phyloP scores from a whole-genome alignment of 1,140 invertebrate species.

The Carposina sasakii region DNA sequence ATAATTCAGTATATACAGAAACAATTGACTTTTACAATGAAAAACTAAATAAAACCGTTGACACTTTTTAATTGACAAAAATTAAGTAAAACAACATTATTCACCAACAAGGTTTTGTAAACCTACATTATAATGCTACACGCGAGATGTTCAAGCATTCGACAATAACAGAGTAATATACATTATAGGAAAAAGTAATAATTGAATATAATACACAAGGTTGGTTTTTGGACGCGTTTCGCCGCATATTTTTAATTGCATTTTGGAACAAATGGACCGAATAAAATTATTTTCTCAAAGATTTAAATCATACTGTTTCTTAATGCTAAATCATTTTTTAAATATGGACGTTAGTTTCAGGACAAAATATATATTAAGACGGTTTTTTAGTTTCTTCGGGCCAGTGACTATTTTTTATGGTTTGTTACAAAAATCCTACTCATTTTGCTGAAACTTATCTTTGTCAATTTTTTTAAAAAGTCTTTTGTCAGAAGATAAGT shows the following conservation, averaged over 20 bases:
- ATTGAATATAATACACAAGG: conserved; percentile 6
- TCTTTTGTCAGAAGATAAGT: no score
- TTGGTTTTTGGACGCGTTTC: conserved; percentile 20
- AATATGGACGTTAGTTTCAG: conserved; percentile 67
- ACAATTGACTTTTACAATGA: conserved; percentile 57
- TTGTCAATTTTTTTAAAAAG: no score
- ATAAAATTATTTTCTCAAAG: conserved; percentile 30
- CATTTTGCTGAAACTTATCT: no score
- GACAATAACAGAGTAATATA: conserved; percentile 52
- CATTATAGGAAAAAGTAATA: conserved; percentile 38
- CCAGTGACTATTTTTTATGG: conserved; percentile 21
- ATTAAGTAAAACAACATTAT: conserved; percentile 56
- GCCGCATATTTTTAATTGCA: conserved; percentile 10
- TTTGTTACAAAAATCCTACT: no score
- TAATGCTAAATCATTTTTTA: conserved; percentile 69
- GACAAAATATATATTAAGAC: conserved; percentile 67
- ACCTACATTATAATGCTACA: conserved; percentile 38
- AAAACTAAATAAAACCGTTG: conserved; percentile 42
- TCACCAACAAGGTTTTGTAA: conserved; percentile 53
- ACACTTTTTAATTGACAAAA: conserved; percentile 67
- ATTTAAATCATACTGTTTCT: conserved; percentile 61
- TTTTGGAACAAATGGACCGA: conserved; percentile 29
- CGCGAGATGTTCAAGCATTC: conserved; percentile 33
- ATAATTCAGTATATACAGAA: conserved; percentile 38
- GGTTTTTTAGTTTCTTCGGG: conserved; percentile 50